Base-by-base conservation (phyloP, 2,113 vertebrate species). In the Trogon surrucura region DNA sequence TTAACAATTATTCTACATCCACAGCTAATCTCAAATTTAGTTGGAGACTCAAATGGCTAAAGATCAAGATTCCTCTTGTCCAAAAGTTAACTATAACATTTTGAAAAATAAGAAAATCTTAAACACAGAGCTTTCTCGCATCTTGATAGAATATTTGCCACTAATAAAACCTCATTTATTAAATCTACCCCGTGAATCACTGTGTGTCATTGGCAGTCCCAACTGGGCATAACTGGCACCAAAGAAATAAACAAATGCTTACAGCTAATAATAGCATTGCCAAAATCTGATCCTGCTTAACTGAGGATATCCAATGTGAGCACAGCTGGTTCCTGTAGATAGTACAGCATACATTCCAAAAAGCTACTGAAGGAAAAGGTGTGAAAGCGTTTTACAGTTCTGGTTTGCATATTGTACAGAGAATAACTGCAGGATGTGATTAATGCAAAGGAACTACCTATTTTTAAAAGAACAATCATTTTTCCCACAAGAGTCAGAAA, bases 211-310 rank as follows among this genome's bases (percentile, higher is more conserved):
- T 95, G 57, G 69, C 61, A 89, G 70, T 92, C 71, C 88, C 82
- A 85, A 70, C 12, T 41, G 88, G 44, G 56, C 16, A 29, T 86
- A 95, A 85, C 50, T 95, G 82, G 38, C 65, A 50, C 53, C 67
- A 48, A 93, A 19, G 44, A 78, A 93, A 85, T 67, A 96, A 91
- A 88, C 78, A 92, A 92, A 95, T 66, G 30, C 64, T 80, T 77
- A 30, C 27, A 74, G 56, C 64, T 96, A 90, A 91, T 85, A 90
- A 73, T 36, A 85, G 32, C 44, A 48, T 56, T 91, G 90, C 88
- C 74, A 90, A 96, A 85, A 93, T 93, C 93, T 94, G 89, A 95
- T 96, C 77, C 93, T 97, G 91, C 80, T 89, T 91, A 95, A 57
- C 80, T 86, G 91, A 84, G 80, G 69, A 84, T 94, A 93, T 90